Conservation (phyloP, 2,888 invertebrate genomes). For the Latrodectus hesperus region DNA sequence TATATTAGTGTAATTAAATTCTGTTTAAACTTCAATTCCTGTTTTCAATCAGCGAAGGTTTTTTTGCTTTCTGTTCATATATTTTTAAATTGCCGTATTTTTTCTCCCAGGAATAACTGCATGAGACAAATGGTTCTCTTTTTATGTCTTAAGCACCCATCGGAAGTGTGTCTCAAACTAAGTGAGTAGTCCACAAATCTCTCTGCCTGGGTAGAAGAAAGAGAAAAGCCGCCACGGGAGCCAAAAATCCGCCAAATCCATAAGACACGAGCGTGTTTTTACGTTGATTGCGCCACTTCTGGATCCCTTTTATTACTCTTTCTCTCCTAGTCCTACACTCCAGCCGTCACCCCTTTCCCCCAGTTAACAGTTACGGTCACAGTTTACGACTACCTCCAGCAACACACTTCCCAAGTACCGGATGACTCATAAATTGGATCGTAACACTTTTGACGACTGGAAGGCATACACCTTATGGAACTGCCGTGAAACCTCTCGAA, state of each 20-base stretch:
- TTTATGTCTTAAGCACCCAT: no score
- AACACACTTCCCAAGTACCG: constrained; percentile 53
- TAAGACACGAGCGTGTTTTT: constrained; percentile 44
- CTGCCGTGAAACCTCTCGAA: constrained; percentile 20
- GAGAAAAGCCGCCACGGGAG: background rate
- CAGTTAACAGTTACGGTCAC: constrained; percentile 65
- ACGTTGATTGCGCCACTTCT: constrained; percentile 66
- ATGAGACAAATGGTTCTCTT: no score
- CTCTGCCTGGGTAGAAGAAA: background rate
- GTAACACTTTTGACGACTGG: constrained; percentile 62
- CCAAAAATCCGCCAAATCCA: constrained; percentile 23
- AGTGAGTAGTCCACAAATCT: background rate
- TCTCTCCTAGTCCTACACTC: constrained; percentile 31
- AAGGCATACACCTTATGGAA: constrained; percentile 12
- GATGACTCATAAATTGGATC: constrained; percentile 68
- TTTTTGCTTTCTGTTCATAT: no score
- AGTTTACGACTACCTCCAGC: constrained; percentile 61
- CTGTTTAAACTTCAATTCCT: no score
- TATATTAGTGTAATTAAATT: no score
- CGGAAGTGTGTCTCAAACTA: no score
- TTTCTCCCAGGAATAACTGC: no score
- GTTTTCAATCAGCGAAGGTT: no score
- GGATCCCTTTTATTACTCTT: constrained; percentile 27
- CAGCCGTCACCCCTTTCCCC: constrained; percentile 18
- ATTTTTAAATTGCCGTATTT: no score